Percentiles rank a stretch among this genome's conserved stretches.
Conservation (phyloP, 2,888 invertebrate species). For the Eurois occulta region DNA sequence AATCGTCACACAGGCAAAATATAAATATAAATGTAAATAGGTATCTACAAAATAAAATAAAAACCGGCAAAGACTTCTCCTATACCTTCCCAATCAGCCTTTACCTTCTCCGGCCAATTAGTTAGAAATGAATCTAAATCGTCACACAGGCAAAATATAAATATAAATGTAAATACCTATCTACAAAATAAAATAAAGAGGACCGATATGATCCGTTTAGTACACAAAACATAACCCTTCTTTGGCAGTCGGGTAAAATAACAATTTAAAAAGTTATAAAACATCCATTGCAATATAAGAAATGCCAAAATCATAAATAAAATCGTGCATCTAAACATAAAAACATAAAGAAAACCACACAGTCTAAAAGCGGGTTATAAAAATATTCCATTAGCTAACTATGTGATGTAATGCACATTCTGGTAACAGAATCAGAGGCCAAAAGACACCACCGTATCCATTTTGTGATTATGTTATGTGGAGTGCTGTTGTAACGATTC, state of each 20-base stretch:
- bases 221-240: neutral
- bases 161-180: too few relatives aligned
- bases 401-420: slow-evolving; percentile 75
- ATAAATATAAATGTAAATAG: too few relatives aligned
- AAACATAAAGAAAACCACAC: slow-evolving; percentile 55
- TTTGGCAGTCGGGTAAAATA: neutral
- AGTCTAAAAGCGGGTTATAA: slow-evolving; percentile 55
- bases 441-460: slow-evolving; percentile 76
- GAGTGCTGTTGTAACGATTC: slow-evolving; percentile 45
- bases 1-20: too few relatives aligned
- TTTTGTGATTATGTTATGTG: slow-evolving; percentile 75
- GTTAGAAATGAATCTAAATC: too few relatives aligned
- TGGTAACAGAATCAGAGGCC: slow-evolving; percentile 76
- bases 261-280: neutral
- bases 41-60: too few relatives aligned
- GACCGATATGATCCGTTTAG: too few relatives aligned
- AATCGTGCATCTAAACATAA: slow-evolving; percentile 41
- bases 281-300: neutral
- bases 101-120: neutral
- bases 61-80: neutral
- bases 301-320: neutral
- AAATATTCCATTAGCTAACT: slow-evolving; percentile 79
- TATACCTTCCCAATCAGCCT: neutral
- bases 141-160: too few relatives aligned
- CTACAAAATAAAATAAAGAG: too few relatives aligned